Evolutionary conservation across 2,113 vertebrate species (phyloP).

Genomic region (Ursus arctos): DNA sequence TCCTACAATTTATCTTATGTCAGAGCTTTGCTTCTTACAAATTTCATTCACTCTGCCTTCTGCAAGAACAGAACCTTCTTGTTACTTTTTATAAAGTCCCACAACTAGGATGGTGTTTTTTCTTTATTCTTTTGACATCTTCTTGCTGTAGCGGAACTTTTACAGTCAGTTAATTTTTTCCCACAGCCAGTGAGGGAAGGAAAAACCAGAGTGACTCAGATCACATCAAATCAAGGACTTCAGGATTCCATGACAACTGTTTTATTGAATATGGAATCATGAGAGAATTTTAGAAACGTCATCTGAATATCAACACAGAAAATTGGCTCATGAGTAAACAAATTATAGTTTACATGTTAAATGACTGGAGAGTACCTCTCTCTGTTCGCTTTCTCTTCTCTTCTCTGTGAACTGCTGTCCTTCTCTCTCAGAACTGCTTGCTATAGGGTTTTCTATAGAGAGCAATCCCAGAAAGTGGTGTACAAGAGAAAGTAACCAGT

Average conservation of each 20-base stretch:
- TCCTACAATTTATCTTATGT: constrained; percentile 17
- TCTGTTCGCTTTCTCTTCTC: neutral
- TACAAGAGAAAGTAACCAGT: neutral
- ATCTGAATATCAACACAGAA: neutral
- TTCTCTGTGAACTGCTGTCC: neutral
- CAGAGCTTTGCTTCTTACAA: neutral
- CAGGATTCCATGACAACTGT: neutral
- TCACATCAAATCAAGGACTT: neutral
- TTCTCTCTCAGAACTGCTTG: neutral
- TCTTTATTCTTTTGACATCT: neutral
- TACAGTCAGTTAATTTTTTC: neutral
- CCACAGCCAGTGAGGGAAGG: neutral
- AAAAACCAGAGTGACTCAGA: neutral
- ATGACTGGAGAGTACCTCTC: neutral
- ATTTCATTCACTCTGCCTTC: neutral
- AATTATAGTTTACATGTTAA: neutral
- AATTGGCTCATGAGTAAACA: neutral
- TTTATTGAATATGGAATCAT: neutral
- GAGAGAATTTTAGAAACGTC: neutral
- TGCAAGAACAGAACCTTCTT: neutral
- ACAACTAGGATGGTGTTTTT: neutral
- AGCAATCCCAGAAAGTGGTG: neutral
- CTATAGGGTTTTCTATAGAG: neutral
- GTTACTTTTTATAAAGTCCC: constrained; percentile 28
- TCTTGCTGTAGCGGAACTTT: neutral